Evolutionary conservation across 2,797 vertebrate species (phyloP), one percentile per base, ranked within the genome.

Genomic region (Melanotaenia pygmaea): DNA sequence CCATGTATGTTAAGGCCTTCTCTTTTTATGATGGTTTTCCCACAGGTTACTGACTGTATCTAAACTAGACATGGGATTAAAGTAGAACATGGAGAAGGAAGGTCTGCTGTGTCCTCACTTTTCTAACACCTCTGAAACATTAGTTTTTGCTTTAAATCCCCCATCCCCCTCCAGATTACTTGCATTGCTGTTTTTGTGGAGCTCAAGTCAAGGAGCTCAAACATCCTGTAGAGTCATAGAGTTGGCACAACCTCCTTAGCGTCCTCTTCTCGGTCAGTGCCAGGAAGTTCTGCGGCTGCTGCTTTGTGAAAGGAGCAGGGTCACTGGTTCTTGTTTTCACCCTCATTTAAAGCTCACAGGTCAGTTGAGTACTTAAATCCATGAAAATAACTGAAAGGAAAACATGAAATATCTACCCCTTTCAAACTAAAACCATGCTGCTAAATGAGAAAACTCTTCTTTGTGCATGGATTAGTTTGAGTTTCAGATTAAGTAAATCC

Each of bases 41-140:
- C 85, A 88, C 76, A 90, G 66, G 77, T 82, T 80, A 80, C 77
- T 87, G 89, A 91, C 86, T 93, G 91, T 94, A 94, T 72, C 93
- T 93, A 93, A 86, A 92, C 86, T 84, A 87, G 59, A 89, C 80
- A 77, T 89, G 86, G 89, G 84, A 92, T 92, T 91, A 90, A 90
- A 88, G 76, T 86, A 84, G 81, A 90, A 62, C 57, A 65, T 72
- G 71, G 72, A 86, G 79, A 86, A 81, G 76, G 67, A 84, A 70
- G 24, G 47, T 79, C 64, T 75, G n/a, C 67, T 59, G 71, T 77
- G 81, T 88, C 59, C 37, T 83, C 43, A 84, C 50, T 78, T 88
- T 32, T 75, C 54, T 70, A 13, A 51, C n/a, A 12, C 47, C 8
- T 20, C 47, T 22, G 8, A 47, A 47, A n/a, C 13, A 61, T 43